These are phyloP conservation scores for Pachyrhynchus sulphureomaculatus DNA, from an alignment of 1,140 invertebrate species.

Conservation along the genomic window DNA sequence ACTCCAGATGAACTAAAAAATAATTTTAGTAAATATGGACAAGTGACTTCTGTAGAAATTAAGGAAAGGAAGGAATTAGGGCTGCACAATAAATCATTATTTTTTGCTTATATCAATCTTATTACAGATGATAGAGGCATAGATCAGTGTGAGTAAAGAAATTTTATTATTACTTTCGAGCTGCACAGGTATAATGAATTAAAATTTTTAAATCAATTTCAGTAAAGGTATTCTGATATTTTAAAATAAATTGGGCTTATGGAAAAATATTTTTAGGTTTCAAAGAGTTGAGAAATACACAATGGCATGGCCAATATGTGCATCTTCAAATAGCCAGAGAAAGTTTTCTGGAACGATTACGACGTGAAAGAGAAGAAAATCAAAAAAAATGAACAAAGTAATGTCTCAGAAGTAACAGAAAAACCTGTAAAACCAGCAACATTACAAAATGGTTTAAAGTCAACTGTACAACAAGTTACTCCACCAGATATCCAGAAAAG, in stretches of 20 bases:
- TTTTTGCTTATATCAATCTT: conserved; percentile 50
- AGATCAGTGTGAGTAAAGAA: conserved; percentile 43
- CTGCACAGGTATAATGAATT: too few relatives aligned
- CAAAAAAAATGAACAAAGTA: background rate
- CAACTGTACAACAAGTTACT: too few relatives aligned
- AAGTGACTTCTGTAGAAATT: conserved; percentile 41
- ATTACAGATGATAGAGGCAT: conserved; percentile 38
- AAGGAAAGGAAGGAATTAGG: conserved; percentile 41
- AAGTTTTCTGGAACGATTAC: conserved; percentile 50
- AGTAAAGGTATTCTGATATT: too few relatives aligned
- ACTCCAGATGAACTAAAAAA: conserved; percentile 34
- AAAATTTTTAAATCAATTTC: too few relatives aligned
- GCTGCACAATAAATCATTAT: conserved; percentile 32
- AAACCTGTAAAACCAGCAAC: background rate
- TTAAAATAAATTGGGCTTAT: too few relatives aligned
- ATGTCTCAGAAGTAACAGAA: background rate
- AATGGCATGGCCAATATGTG: conserved; percentile 41
- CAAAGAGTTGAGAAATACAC: conserved; percentile 31
- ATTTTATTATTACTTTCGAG: conserved; percentile 3
- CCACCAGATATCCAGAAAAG: background rate
- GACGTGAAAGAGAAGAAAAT: conserved; percentile 45
- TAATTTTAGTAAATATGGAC: conserved; percentile 40
- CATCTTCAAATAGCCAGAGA: conserved; percentile 48
- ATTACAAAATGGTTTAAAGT: too few relatives aligned
- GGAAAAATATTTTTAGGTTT: conserved; percentile 42